Percentiles rank a stretch among this genome's conserved stretches.
These are phyloP conservation scores for Trachemys scripta DNA, from an alignment of 2,113 vertebrate species.

Conservation along the genomic window DNA sequence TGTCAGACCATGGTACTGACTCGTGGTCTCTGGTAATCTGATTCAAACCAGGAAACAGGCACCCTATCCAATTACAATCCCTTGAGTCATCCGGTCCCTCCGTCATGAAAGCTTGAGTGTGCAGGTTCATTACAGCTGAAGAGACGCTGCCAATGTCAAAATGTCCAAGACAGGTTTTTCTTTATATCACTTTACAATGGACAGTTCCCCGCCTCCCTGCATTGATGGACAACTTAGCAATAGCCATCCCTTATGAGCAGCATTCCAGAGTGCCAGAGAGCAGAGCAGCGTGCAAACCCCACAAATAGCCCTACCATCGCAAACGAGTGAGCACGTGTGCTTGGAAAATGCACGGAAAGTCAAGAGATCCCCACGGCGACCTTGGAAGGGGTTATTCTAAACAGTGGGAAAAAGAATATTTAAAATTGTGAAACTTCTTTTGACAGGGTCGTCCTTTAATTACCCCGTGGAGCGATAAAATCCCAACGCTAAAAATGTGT, in stretches of 20 bases:
- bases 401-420: neutral
- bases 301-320: accelerated
- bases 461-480: conserved; percentile 73
- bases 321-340: neutral
- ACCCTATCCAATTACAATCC: neutral
- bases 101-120: neutral
- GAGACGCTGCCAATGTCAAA: neutral
- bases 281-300: neutral
- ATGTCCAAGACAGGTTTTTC: neutral
- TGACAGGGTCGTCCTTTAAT: conserved; percentile 73
- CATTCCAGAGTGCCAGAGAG: accelerated
- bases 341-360: neutral
- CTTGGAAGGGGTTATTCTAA: conserved; percentile 52
- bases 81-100: neutral
- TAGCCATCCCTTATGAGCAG: accelerated
- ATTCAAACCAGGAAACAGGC: neutral
- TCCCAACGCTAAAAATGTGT: conserved; percentile 69
- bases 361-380: neutral
- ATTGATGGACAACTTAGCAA: neutral
- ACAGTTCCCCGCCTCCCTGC: neutral
- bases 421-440: conserved; percentile 59
- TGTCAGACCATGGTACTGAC: neutral
- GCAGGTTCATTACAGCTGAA: neutral
- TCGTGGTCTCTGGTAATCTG: neutral
- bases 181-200: neutral